Evolutionary conservation across 2,113 vertebrate genomes (phyloP).

Genomic region (Labeo catla): DNA sequence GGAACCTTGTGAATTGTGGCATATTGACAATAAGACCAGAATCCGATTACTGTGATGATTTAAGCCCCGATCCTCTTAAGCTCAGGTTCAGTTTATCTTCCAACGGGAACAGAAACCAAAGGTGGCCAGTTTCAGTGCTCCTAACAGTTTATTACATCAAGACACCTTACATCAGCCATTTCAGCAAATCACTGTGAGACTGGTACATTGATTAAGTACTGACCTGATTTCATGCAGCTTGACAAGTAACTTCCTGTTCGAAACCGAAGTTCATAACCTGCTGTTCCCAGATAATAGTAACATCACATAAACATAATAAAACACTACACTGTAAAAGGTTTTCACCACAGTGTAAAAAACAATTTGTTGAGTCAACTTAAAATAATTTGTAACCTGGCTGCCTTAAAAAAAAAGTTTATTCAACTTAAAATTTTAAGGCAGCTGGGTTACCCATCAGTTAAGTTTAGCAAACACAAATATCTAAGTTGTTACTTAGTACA

Average conservation of each 20-base stretch:
- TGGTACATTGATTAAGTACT: not conserved
- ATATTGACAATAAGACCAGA: slow-evolving; percentile 63
- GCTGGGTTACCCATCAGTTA: too few species aligned
- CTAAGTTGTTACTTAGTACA: too few species aligned
- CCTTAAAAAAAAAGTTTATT: too few species aligned
- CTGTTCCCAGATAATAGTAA: not conserved
- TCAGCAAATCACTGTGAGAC: not conserved
- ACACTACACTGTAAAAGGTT: too few species aligned
- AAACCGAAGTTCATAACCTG: not conserved
- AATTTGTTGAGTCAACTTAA: too few species aligned
- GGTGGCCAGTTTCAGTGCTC: not conserved
- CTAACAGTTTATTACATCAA: slow-evolving; percentile 6
- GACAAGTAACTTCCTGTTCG: slow-evolving; percentile 6
- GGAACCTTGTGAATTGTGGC: slow-evolving; percentile 69
- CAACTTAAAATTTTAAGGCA: too few species aligned
- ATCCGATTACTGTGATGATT: slow-evolving; percentile 76
- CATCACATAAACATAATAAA: too few species aligned
- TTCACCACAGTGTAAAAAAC: too few species aligned
- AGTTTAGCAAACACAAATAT: too few species aligned
- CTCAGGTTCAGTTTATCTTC: slow-evolving; percentile 60
- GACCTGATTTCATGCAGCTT: not conserved
- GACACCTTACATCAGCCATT: not conserved
- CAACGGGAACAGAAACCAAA: not conserved
- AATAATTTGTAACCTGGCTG: too few species aligned
- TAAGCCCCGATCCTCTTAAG: slow-evolving; percentile 71